phyloP scores from a whole-genome alignment of 1,140 invertebrate species.

The Zaprionus taronus region DNA sequence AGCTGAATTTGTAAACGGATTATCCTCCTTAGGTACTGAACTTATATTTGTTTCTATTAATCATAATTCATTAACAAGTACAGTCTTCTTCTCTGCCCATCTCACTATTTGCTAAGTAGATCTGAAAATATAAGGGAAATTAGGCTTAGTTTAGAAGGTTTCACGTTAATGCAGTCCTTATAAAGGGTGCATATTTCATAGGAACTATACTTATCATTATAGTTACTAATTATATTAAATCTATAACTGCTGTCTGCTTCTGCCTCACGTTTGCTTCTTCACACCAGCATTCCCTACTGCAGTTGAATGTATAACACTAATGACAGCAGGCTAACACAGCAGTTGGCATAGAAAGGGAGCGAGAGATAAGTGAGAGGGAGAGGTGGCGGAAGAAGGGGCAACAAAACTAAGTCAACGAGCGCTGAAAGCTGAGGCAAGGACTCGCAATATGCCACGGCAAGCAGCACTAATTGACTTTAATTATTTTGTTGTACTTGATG shows the following conservation, averaged over 20 bases:
- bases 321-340: slow-evolving; percentile 34
- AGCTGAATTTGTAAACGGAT: background rate
- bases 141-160: too few species aligned
- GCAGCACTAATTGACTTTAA: slow-evolving; percentile 80
- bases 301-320: slow-evolving; percentile 40
- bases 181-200: too few species aligned
- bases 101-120: too few species aligned
- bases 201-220: too few species aligned
- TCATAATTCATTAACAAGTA: background rate
- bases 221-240: background rate
- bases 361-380: background rate
- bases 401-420: slow-evolving; percentile 64
- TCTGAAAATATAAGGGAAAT: too few species aligned
- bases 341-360: background rate
- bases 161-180: too few species aligned
- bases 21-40: background rate
- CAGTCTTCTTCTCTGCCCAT: background rate
- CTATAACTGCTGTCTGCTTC: background rate
- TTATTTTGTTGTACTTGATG: slow-evolving; percentile 82
- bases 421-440: slow-evolving; percentile 39
- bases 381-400: background rate
- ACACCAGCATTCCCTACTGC: background rate
- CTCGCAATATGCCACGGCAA: slow-evolving; percentile 56
- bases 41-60: background rate
- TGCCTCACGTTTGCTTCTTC: background rate